phyloP scores from a whole-genome alignment of 2,797 vertebrate species.

The Eupleurogrammus muticus region DNA sequence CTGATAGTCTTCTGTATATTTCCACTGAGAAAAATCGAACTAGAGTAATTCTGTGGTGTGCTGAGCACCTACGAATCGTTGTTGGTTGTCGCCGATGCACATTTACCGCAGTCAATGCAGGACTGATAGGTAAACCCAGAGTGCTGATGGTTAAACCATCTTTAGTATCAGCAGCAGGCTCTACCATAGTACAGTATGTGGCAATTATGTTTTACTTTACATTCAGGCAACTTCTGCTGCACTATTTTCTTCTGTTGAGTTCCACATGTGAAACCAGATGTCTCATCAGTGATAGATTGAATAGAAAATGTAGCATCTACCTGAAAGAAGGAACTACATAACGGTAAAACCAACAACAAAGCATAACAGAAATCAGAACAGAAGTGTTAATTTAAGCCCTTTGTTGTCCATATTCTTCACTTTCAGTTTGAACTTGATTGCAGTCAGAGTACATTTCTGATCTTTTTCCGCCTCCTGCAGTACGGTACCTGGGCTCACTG shows the following conservation, averaged over 20 bases:
- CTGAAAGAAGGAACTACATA: neutral
- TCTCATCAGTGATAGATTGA: neutral
- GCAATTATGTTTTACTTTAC: constrained; percentile 31
- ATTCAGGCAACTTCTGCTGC: constrained; percentile 23
- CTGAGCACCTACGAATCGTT: constrained; percentile 40
- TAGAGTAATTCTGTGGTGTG: constrained; percentile 56
- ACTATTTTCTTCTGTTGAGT: neutral
- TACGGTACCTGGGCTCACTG: constrained; percentile 81
- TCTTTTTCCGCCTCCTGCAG: constrained; percentile 54
- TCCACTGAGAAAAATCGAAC: constrained; percentile 66
- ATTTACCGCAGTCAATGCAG: constrained; percentile 44
- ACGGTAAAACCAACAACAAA: neutral
- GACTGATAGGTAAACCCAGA: constrained; percentile 44
- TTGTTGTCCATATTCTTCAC: neutral
- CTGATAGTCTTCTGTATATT: constrained; percentile 71
- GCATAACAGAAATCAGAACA: neutral
- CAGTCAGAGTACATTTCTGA: constrained; percentile 7
- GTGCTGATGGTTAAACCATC: constrained; percentile 4
- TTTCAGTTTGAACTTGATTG: neutral
- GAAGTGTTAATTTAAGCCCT: neutral
- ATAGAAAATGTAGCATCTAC: neutral
- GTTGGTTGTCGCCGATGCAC: constrained; percentile 53
- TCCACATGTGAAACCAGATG: constrained; percentile 3
- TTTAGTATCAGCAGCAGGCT: constrained; percentile 37
- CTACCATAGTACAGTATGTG: constrained; percentile 38